Conservation (phyloP, 1,140 invertebrate species). For the Aphelenchoides besseyi region DNA sequence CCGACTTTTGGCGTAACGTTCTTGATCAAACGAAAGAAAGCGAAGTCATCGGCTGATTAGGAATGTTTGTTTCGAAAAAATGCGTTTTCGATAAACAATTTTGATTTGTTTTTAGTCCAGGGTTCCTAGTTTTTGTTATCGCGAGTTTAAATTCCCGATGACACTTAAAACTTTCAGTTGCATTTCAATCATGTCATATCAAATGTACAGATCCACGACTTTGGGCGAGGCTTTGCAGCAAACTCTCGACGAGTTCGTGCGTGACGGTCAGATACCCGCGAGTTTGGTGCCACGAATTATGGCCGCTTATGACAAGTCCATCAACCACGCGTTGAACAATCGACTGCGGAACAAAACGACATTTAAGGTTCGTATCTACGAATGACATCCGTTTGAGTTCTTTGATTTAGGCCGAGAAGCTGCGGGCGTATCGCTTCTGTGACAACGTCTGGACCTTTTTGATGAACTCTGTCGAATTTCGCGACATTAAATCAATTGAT, state of each 20-base stretch:
- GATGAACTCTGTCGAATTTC: conserved; percentile 94
- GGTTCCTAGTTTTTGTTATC: background rate
- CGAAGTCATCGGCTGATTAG: no score
- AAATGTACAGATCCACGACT: conserved; percentile 94
- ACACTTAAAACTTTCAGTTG: no score
- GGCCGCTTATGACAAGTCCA: conserved; percentile 91
- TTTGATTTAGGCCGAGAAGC: conserved; percentile 76
- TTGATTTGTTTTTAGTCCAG: background rate
- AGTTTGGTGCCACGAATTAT: conserved; percentile 82
- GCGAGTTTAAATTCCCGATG: no score
- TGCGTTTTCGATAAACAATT: background rate
- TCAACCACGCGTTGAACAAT: conserved; percentile 84
- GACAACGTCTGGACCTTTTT: conserved; percentile 99
- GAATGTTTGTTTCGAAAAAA: no score
- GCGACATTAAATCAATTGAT: conserved; percentile 70
- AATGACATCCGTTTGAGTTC: conserved; percentile 26
- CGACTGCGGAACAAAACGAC: conserved; percentile 54
- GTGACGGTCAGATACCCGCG: conserved; percentile 90
- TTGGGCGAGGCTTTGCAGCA: conserved; percentile 92
- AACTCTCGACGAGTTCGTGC: conserved; percentile 84
- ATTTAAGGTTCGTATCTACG: conserved; percentile 47
- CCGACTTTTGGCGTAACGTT: no score
- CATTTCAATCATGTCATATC: conserved; percentile 84
- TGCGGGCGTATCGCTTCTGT: conserved; percentile 98
- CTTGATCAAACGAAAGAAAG: no score